These are phyloP conservation scores for Ficedula albicollis DNA, from an alignment of 2,797 vertebrate species.

Conservation along the genomic window DNA sequence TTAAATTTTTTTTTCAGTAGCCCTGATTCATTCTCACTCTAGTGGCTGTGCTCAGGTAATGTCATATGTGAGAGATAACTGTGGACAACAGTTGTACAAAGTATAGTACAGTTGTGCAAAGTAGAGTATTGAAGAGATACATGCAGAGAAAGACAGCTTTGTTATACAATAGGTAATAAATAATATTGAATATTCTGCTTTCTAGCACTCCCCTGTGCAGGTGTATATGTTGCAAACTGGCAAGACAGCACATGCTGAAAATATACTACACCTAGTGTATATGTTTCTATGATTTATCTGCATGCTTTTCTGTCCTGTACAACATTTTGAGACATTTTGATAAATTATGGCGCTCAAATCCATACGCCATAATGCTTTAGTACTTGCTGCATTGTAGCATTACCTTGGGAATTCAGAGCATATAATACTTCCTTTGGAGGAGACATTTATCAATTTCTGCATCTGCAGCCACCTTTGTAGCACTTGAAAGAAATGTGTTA, in stretches of 20 bases:
- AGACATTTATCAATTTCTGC: neutral
- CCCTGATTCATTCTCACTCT: neutral
- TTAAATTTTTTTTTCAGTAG: neutral
- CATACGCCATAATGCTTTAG: neutral
- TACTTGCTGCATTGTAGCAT: neutral
- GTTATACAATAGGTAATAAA: neutral
- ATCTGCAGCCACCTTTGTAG: constrained; percentile 18
- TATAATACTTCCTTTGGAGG: constrained; percentile 22
- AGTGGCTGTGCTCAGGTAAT: neutral
- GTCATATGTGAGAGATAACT: neutral
- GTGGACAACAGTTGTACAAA: neutral
- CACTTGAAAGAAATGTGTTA: neutral
- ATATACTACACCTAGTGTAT: neutral
- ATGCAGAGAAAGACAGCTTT: neutral
- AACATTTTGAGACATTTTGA: constrained; percentile 4
- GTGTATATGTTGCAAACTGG: neutral
- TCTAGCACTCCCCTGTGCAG: neutral
- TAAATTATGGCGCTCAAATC: constrained; percentile 9
- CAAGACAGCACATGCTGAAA: constrained; percentile 8
- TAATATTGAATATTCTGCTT: neutral
- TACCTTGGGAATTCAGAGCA: neutral
- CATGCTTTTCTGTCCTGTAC: neutral
- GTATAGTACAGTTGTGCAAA: neutral
- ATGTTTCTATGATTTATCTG: constrained; percentile 23
- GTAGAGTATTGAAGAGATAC: neutral